phyloP scores from a whole-genome alignment of 2,797 vertebrate genomes.

The Phalanger gymnotis region DNA sequence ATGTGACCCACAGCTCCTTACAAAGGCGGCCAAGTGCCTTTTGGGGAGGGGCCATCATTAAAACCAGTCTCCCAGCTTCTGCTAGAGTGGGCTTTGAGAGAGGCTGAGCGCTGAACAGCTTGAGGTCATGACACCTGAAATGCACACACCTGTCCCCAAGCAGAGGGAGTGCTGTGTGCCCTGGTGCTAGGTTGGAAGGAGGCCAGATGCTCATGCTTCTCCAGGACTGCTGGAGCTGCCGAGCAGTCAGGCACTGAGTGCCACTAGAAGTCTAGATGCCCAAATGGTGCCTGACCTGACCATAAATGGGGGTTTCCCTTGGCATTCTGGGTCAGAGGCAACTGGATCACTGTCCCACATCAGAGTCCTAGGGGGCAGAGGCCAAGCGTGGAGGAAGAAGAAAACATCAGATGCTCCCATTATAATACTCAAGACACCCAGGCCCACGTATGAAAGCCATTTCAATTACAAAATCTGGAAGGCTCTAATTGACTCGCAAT shows the following conservation, averaged over 20 bases:
- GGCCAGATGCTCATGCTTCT: conserved; percentile 11
- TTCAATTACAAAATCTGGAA: conserved; percentile 44
- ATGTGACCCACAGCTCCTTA: rapidly evolving
- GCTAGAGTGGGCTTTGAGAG: neutral
- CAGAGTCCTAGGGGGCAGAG: neutral
- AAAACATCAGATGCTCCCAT: neutral
- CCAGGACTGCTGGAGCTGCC: neutral
- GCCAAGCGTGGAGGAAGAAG: neutral
- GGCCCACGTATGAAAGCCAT: conserved; percentile 22
- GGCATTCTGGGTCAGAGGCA: neutral
- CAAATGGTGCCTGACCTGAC: neutral
- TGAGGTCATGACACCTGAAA: neutral
- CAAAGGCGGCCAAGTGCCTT: neutral
- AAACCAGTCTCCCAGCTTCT: no score
- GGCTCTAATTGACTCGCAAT: conserved; percentile 34
- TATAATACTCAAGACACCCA: neutral
- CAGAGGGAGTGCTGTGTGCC: neutral
- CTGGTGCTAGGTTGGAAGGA: neutral
- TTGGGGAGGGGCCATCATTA: neutral
- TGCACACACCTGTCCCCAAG: conserved; percentile 35
- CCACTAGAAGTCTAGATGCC: neutral
- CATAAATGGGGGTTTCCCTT: neutral
- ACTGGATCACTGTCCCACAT: neutral
- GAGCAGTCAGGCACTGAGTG: neutral
- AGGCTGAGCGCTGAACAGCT: conserved; percentile 4